These are phyloP conservation scores for Rhynchonycteris naso DNA, from an alignment of 2,797 vertebrate genomes.

Conservation along the genomic window DNA sequence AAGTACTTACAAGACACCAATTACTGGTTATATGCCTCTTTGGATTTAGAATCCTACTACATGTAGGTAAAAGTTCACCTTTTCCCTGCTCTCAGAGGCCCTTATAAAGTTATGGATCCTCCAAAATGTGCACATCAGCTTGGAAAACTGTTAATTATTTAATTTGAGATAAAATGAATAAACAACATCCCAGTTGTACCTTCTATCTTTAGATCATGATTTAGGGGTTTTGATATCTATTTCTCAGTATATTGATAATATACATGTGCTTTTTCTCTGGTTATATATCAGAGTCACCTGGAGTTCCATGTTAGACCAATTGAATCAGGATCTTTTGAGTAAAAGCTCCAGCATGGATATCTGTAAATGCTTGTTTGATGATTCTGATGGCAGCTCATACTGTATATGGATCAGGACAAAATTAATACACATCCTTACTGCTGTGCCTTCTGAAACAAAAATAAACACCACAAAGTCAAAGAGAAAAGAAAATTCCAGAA, in stretches of 20 bases:
- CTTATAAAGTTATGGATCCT: not conserved
- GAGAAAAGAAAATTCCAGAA: not conserved
- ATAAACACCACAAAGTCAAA: not conserved
- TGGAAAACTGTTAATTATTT: not conserved
- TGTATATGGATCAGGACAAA: not conserved
- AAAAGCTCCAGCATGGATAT: not conserved
- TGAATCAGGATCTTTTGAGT: not conserved
- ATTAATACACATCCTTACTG: not conserved
- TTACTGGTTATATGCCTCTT: not conserved
- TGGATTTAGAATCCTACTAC: not conserved
- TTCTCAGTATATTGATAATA: not conserved
- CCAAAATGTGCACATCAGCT: not conserved
- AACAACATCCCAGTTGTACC: not conserved
- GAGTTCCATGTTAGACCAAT: not conserved
- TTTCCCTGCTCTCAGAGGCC: not conserved
- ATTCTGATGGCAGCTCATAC: not conserved
- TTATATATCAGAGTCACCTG: not conserved
- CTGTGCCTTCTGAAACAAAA: not conserved
- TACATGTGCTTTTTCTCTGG: not conserved
- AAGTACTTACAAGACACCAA: not conserved
- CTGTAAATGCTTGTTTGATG: not conserved
- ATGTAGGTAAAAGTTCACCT: not conserved
- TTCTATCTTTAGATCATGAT: not conserved
- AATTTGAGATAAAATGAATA: not conserved
- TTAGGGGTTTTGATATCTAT: not conserved